Percentiles rank a stretch among this genome's conserved stretches.
These are phyloP conservation scores for Chromobotia macracanthus DNA, from an alignment of 2,797 vertebrate genomes.

Conservation along the genomic window DNA sequence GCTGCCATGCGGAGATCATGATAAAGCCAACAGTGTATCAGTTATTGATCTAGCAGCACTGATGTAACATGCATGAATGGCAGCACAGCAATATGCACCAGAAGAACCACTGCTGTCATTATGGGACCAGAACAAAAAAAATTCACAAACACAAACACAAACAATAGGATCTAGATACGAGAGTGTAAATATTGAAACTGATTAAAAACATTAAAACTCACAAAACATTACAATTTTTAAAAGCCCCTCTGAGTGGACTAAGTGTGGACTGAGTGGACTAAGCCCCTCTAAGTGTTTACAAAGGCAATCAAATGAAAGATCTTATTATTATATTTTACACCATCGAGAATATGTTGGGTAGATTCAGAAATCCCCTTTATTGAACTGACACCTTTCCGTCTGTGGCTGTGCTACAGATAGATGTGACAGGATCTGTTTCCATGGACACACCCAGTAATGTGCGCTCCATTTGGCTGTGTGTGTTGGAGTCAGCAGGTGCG, in stretches of 20 bases:
- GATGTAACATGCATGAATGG: slow-evolving; percentile 32
- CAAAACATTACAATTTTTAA: slow-evolving; percentile 2
- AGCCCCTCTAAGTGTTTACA: slow-evolving; percentile 10
- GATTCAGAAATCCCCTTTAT: not conserved
- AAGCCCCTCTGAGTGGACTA: not conserved
- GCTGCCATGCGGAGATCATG: not conserved
- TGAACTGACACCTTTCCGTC: not conserved
- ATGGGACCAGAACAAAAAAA: not conserved
- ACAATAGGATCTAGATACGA: slow-evolving; percentile 3
- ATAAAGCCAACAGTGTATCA: slow-evolving; percentile 11
- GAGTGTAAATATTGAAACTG: slow-evolving; percentile 15
- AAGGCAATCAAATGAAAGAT: not conserved
- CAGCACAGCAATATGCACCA: slow-evolving; percentile 4
- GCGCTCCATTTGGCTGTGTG: not conserved
- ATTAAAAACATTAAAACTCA: slow-evolving; percentile 31
- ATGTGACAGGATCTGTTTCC: slow-evolving; percentile 21
- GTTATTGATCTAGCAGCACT: slow-evolving; percentile 30
- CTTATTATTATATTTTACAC: not conserved
- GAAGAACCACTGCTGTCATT: not conserved
- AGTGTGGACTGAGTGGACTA: too few relatives aligned
- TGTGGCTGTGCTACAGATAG: not conserved
- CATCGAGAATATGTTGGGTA: not conserved
- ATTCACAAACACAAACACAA: not conserved
- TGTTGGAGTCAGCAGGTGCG: slow-evolving; percentile 4
- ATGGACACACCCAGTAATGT: slow-evolving; percentile 27